These are phyloP conservation scores for Salminus brasiliensis DNA, from an alignment of 2,113 vertebrate genomes.

Conservation along the genomic window DNA sequence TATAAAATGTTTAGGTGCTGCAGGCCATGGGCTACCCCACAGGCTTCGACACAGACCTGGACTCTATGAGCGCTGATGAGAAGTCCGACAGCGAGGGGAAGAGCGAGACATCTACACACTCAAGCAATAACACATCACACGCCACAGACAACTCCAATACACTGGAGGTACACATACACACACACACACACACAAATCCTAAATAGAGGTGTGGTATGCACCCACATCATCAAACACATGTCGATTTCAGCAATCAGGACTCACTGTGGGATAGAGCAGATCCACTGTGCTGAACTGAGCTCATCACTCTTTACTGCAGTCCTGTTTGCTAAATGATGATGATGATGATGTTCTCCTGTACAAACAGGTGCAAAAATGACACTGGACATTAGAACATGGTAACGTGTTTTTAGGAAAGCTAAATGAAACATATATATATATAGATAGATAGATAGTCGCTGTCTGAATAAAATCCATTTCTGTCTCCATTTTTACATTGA, in stretches of 20 bases:
- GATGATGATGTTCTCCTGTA: background rate
- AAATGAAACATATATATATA: too few relatives aligned
- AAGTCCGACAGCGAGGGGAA: slow-evolving; percentile 97
- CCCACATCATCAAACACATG: background rate
- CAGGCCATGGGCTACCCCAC: slow-evolving; percentile 98
- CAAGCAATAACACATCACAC: slow-evolving; percentile 95
- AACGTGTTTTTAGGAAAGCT: too few relatives aligned
- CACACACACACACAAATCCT: slow-evolving; percentile 10
- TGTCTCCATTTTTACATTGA: too few relatives aligned
- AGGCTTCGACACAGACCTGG: slow-evolving; percentile 94
- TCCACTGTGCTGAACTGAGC: too few relatives aligned
- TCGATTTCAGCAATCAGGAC: background rate
- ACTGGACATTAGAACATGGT: too few relatives aligned
- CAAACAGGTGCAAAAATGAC: too few relatives aligned
- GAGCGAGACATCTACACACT: slow-evolving; percentile 91
- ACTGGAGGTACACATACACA: slow-evolving; percentile 82
- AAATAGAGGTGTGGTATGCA: background rate
- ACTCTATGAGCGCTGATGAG: slow-evolving; percentile 96
- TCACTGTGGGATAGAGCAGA: background rate
- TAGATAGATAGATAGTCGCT: too few relatives aligned
- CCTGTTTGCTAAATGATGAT: too few relatives aligned
- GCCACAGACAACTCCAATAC: slow-evolving; percentile 92
- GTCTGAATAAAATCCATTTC: too few relatives aligned
- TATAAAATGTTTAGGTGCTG: slow-evolving; percentile 81
- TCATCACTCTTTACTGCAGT: too few relatives aligned